Evolutionary conservation across 2,888 invertebrate genomes (phyloP).

Genomic region (Neoascia interrupta): DNA sequence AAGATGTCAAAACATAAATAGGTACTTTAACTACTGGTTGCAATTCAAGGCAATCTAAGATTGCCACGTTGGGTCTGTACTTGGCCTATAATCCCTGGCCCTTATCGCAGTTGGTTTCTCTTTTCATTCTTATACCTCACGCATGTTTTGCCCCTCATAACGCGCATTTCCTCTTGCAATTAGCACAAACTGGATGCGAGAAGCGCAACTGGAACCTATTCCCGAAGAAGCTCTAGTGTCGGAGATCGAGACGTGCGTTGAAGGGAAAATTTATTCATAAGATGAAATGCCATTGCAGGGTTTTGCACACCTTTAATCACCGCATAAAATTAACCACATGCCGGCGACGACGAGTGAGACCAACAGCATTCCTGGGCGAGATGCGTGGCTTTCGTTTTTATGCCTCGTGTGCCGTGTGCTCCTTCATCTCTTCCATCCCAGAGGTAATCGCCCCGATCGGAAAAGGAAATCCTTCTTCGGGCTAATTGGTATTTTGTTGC

Average conservation of each 20-base stretch:
- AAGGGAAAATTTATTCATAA: constrained; percentile 48
- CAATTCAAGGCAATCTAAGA: too few relatives aligned
- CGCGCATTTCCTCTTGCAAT: constrained; percentile 66
- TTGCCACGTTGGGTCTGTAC: too few relatives aligned
- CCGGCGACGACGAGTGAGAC: constrained; percentile 30
- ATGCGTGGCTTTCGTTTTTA: constrained; percentile 15
- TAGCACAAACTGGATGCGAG: constrained; percentile 20
- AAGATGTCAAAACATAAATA: too few relatives aligned
- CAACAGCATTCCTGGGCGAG: constrained; percentile 26
- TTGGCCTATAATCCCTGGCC: too few relatives aligned
- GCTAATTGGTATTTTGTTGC: constrained; percentile 65
- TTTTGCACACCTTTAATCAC: constrained; percentile 68
- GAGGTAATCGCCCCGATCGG: constrained; percentile 63
- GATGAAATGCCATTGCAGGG: constrained; percentile 58
- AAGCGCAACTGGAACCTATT: background rate
- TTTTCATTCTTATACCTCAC: too few relatives aligned
- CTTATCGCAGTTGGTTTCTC: too few relatives aligned
- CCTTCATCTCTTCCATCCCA: background rate
- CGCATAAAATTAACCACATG: constrained; percentile 65
- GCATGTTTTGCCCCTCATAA: constrained; percentile 37
- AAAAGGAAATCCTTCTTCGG: constrained; percentile 67
- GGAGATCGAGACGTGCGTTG: background rate
- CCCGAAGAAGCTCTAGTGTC: too few relatives aligned
- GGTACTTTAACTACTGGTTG: too few relatives aligned
- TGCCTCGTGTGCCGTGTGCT: background rate